Evolutionary conservation across 2,113 vertebrate species (phyloP).

Genomic region (Dromas ardeola): DNA sequence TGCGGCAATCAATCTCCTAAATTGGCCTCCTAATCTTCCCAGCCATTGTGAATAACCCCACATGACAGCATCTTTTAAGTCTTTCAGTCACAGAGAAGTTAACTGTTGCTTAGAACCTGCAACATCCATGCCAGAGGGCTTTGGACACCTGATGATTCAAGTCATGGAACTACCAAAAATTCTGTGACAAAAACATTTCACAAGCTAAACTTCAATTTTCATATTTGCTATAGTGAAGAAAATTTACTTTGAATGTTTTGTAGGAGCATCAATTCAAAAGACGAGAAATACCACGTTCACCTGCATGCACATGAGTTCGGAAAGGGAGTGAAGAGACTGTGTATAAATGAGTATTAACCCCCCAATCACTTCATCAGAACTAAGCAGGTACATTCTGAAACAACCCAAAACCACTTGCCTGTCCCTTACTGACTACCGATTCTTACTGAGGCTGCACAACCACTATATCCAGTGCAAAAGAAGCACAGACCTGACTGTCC

Average conservation of each 20-base stretch:
- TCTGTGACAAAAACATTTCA: neutral
- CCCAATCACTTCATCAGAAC: neutral
- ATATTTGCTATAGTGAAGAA: neutral
- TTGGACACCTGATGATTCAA: neutral
- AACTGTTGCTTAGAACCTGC: neutral
- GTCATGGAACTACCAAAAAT: neutral
- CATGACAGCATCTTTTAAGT: neutral
- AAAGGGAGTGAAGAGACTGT: neutral
- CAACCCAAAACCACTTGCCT: neutral
- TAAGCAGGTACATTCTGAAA: neutral
- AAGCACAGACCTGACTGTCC: neutral
- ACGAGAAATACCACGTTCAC: neutral
- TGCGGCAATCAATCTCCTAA: neutral
- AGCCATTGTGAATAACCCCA: neutral
- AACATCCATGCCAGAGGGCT: neutral
- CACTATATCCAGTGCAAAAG: too few relatives aligned
- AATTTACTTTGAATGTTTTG: neutral
- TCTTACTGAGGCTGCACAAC: too few relatives aligned
- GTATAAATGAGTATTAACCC: neutral
- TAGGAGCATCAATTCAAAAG: neutral
- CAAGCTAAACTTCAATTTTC: neutral
- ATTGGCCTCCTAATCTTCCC: neutral
- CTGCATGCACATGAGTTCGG: neutral
- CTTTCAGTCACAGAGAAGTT: neutral
- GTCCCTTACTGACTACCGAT: neutral